Base-by-base conservation (phyloP, 2,797 vertebrate species). In the Phoeniculus purpureus region DNA sequence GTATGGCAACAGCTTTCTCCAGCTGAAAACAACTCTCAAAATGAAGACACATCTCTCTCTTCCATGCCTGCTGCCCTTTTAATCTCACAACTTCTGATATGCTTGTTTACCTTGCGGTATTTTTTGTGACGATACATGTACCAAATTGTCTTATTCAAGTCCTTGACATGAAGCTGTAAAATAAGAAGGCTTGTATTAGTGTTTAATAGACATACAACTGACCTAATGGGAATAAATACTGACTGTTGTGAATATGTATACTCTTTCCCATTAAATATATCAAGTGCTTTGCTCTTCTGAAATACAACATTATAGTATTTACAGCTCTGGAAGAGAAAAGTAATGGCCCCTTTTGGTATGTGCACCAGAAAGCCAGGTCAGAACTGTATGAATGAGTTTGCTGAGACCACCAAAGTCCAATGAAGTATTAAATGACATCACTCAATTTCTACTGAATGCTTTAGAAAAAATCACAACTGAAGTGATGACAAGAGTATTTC, bases 51-150 rank as follows among this genome's bases (percentile, higher is more conserved):
- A 67, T 43, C 8, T 64, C 15, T 32, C 37, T 90, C 65, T 75
- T 29, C 20, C 45, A 66, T 4, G 40, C 6, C 73, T 79, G 29
- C 13, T 71, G 19, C 50, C 76, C 62, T 62, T 91, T 83, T 40
- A 43, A 67, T 74, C 60, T 90, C n/a, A 31, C 18, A 79, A 58
- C 4, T 78, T 73, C 26, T 12, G 27, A 56, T 23, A 75, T 6
- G 11, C 15, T 85, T 70, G 2, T 12, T 61, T 96, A 99, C 99
- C 99, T 98, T 98, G 62, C 87, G 97, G 96, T 99, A 99, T 93
- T 97, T 99, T 60, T 98, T 98, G 81, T 99, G 98, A 9, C 94
- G 73, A 29, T 97, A 96, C 99, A 99, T 99, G 95, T 98, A 98
- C 31, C 32, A 96, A 78, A 99, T 98, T 80, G 99, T 94, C 5